Conservation (phyloP, 2,888 invertebrate genomes). For the Teleogryllus oceanicus region DNA sequence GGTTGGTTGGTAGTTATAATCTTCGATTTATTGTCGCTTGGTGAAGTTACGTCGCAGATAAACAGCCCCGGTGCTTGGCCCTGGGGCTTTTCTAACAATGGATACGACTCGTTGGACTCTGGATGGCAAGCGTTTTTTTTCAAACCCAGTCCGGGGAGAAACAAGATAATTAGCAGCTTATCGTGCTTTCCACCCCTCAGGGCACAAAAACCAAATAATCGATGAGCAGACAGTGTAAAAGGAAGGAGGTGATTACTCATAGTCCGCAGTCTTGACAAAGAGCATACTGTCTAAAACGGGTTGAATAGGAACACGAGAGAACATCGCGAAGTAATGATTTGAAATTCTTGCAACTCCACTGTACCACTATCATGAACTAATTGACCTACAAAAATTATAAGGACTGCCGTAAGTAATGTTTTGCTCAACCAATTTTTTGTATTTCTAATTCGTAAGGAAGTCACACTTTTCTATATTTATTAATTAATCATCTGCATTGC, state of each 20-base stretch:
- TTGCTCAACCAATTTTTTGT: too few species aligned
- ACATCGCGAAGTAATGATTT: too few species aligned
- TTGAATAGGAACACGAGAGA: too few species aligned
- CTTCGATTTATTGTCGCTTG: not conserved
- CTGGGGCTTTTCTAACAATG: not conserved
- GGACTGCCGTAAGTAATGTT: too few species aligned
- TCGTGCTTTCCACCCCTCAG: not conserved
- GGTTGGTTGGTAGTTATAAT: not conserved
- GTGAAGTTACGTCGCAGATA: not conserved
- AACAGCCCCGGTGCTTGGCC: not conserved
- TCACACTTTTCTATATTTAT: too few species aligned
- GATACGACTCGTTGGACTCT: not conserved
- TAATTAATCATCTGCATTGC: too few species aligned
- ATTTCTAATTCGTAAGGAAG: too few species aligned
- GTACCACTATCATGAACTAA: too few species aligned
- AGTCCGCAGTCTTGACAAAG: not conserved
- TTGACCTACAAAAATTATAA: too few species aligned
- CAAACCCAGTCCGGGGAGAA: not conserved
- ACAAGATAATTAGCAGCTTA: slow-evolving; percentile 11
- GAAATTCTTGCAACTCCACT: too few species aligned
- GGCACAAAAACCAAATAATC: slow-evolving; percentile 20
- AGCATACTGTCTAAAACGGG: too few species aligned
- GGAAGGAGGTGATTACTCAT: slow-evolving; percentile 5
- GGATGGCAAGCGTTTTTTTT: not conserved
- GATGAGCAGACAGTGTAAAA: slow-evolving; percentile 21